These are phyloP conservation scores for Austrofundulus limnaeus DNA, from an alignment of 2,113 vertebrate genomes.

Conservation along the genomic window DNA sequence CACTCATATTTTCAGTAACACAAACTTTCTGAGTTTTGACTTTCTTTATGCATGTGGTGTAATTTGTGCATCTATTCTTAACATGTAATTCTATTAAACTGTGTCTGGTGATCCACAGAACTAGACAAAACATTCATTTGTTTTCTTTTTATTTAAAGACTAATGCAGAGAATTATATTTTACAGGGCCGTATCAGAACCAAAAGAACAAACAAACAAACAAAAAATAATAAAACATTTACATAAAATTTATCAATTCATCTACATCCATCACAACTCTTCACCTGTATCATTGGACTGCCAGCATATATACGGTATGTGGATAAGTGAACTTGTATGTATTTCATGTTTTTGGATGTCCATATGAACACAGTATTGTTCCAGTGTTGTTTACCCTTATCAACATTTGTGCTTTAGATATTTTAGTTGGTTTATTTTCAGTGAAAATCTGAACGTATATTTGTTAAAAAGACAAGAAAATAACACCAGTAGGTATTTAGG, in stretches of 20 bases:
- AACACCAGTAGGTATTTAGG: constrained; percentile 66
- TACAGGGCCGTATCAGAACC: constrained; percentile 80
- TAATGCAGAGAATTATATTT: constrained; percentile 81
- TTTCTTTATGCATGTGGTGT: not conserved
- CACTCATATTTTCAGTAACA: not conserved
- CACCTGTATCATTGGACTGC: constrained; percentile 43
- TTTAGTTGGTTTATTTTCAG: constrained; percentile 67
- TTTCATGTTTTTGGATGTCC: constrained; percentile 49
- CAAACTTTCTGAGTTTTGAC: not conserved
- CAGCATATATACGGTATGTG: constrained; percentile 51
- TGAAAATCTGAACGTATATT: constrained; percentile 73
- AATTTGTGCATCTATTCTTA: not conserved
- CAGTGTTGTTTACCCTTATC: constrained; percentile 39
- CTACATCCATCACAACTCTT: constrained; percentile 60
- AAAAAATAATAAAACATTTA: constrained; percentile 75
- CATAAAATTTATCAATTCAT: constrained; percentile 70
- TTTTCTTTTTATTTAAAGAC: constrained; percentile 81
- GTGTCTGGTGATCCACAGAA: constrained; percentile 16
- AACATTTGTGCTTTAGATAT: constrained; percentile 76
- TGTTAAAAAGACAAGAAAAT: constrained; percentile 70
- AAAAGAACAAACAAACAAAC: constrained; percentile 35
- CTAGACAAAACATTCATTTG: constrained; percentile 52
- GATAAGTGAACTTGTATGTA: constrained; percentile 45
- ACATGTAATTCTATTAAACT: too few species aligned
- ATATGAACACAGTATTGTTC: constrained; percentile 44